Evolutionary conservation across 2,113 vertebrate genomes (phyloP).

Genomic region (Rhegmatorhina hoffmannsi): DNA sequence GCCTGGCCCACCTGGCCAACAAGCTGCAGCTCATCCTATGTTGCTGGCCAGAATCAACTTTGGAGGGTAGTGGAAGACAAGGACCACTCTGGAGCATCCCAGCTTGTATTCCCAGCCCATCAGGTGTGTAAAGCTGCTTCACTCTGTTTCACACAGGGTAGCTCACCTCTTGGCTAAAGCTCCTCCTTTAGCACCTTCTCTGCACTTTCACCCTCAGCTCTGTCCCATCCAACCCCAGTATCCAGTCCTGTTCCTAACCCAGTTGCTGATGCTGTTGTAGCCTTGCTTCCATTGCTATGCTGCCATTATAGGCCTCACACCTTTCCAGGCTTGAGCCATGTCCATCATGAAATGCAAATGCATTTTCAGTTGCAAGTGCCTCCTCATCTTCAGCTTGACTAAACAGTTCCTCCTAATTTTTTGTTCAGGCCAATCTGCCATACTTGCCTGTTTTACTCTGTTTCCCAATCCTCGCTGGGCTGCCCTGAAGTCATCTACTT

Average conservation of each 20-base stretch:
- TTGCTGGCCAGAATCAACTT: not conserved
- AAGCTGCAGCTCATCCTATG: not conserved
- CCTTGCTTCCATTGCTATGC: not conserved
- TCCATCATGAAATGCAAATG: not conserved
- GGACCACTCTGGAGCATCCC: rapidly evolving
- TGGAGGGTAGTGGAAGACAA: not conserved
- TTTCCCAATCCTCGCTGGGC: not conserved
- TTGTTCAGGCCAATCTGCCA: rapidly evolving
- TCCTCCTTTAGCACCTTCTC: not conserved
- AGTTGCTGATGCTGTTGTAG: not conserved
- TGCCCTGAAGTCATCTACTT: not conserved
- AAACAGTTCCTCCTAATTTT: not conserved
- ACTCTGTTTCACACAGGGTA: not conserved
- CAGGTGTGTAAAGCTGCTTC: rapidly evolving
- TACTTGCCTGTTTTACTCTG: not conserved
- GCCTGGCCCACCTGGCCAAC: not conserved
- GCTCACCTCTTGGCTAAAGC: not conserved
- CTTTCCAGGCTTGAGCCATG: not conserved
- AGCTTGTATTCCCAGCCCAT: not conserved
- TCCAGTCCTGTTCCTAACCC: not conserved
- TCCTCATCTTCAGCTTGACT: not conserved
- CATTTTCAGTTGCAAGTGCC: not conserved
- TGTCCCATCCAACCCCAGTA: not conserved
- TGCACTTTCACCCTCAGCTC: not conserved
- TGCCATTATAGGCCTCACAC: rapidly evolving